phyloP scores from a whole-genome alignment of 2,888 invertebrate species.

The Hirudinaria manillensis region DNA sequence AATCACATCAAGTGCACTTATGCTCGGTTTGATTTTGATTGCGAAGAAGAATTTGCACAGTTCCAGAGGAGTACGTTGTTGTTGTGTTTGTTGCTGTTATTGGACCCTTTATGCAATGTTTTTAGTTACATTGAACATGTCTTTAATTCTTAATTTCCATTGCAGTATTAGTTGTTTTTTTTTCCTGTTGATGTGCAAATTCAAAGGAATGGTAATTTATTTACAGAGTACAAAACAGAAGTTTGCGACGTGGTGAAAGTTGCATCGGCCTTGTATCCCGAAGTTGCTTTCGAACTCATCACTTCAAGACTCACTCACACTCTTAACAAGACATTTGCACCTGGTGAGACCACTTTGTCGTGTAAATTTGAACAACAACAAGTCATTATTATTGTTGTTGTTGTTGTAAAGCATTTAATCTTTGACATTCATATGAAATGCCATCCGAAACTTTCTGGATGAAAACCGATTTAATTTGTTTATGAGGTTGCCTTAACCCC shows the following conservation, averaged over 20 bases:
- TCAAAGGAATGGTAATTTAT: slow-evolving; percentile 30
- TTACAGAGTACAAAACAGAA: slow-evolving; percentile 66
- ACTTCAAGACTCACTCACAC: slow-evolving; percentile 75
- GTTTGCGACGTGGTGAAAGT: slow-evolving; percentile 70
- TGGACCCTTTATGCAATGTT: slow-evolving; percentile 62
- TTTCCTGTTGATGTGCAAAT: too few species aligned
- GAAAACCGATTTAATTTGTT: too few species aligned
- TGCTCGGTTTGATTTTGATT: slow-evolving; percentile 77
- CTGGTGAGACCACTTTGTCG: slow-evolving; percentile 39
- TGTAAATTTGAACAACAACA: background rate
- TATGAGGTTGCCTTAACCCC: too few species aligned
- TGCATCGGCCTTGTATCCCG: slow-evolving; percentile 66
- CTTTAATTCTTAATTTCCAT: too few species aligned
- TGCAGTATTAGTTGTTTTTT: too few species aligned
- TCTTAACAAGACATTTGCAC: slow-evolving; percentile 55
- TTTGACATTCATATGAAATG: too few species aligned
- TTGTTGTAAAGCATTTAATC: too few species aligned
- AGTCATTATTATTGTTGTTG: too few species aligned
- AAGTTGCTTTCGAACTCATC: slow-evolving; percentile 75
- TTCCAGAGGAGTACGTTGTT: too few species aligned
- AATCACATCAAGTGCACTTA: slow-evolving; percentile 59
- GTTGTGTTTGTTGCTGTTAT: slow-evolving; percentile 55
- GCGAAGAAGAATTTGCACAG: slow-evolving; percentile 73
- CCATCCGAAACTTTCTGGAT: too few species aligned
- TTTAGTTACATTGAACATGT: too few species aligned